phyloP scores from a whole-genome alignment of 2,797 vertebrate genomes.

The Silurus lanzhouensis region DNA sequence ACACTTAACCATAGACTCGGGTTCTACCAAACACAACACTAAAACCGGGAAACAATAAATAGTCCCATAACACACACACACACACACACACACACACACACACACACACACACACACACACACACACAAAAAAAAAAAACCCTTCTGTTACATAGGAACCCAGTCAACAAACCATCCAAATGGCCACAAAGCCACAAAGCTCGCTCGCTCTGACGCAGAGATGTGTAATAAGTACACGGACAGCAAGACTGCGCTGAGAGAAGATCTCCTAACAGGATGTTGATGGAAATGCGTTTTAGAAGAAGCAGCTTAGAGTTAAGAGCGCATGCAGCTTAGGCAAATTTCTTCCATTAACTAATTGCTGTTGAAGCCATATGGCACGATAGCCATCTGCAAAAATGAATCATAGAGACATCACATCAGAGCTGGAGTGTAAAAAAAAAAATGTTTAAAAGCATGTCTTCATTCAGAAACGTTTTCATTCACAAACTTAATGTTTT shows the following conservation, averaged over 20 bases:
- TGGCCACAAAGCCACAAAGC: conserved; percentile 45
- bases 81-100: too few relatives aligned
- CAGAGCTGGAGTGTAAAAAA: neutral
- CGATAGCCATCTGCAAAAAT: conserved; percentile 19
- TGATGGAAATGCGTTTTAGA: conserved; percentile 49
- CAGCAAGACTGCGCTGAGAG: conserved; percentile 24
- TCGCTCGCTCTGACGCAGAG: conserved; percentile 25
- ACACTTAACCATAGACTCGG: conserved; percentile 44
- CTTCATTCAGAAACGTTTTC: conserved; percentile 34
- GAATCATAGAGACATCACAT: conserved; percentile 9
- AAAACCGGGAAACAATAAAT: conserved; percentile 60
- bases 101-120: too few relatives aligned
- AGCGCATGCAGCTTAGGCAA: conserved; percentile 33
- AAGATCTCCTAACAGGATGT: conserved; percentile 24
- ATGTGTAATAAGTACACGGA: conserved; percentile 33
- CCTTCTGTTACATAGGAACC: conserved; percentile 50
- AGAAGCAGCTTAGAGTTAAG: conserved; percentile 33
- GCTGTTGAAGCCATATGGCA: conserved; percentile 30
- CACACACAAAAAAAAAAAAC: conserved; percentile 20
- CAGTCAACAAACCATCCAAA: conserved; percentile 54
- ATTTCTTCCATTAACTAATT: conserved; percentile 47
- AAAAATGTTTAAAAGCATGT: neutral
- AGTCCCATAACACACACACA: conserved; percentile 32
- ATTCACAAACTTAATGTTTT: conserved; percentile 8
- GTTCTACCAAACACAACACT: conserved; percentile 53